Conservation (phyloP, 2,113 vertebrate genomes). For the Haemorhous mexicanus region DNA sequence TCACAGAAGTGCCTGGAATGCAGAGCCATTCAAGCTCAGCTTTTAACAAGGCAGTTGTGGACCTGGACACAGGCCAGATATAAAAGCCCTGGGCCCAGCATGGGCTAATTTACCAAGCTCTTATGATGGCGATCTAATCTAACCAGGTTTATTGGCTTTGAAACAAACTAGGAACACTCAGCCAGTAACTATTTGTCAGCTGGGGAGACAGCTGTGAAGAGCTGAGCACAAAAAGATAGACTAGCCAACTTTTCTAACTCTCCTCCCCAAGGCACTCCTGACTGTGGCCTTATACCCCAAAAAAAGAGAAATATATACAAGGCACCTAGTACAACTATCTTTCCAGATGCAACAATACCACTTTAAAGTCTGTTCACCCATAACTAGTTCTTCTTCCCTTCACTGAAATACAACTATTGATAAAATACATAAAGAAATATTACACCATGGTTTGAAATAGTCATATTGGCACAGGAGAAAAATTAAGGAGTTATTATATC, state of each 20-base stretch:
- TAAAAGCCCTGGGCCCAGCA: background rate
- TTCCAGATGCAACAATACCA: background rate
- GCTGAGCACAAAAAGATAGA: background rate
- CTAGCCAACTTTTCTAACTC: background rate
- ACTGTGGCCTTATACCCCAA: background rate
- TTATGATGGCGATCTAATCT: background rate
- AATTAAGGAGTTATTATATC: background rate
- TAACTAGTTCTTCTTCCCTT: background rate
- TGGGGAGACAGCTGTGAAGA: background rate
- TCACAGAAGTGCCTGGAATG: constrained; percentile 9
- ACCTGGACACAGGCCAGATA: constrained; percentile 26
- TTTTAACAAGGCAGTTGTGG: constrained; percentile 43
- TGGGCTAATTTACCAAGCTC: constrained; percentile 4
- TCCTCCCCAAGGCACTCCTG: background rate
- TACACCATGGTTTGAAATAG: background rate
- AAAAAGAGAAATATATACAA: background rate
- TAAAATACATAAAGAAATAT: background rate
- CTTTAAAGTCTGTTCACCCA: background rate
- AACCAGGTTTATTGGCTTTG: background rate
- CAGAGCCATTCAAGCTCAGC: background rate
- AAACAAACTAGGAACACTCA: background rate
- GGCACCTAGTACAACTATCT: background rate
- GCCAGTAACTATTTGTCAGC: background rate
- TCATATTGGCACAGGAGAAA: background rate
- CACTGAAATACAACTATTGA: background rate